Percentiles rank a stretch among this genome's conserved stretches.
Evolutionary conservation across 2,888 invertebrate genomes (phyloP).

Genomic region (Hypomecis atomaria): DNA sequence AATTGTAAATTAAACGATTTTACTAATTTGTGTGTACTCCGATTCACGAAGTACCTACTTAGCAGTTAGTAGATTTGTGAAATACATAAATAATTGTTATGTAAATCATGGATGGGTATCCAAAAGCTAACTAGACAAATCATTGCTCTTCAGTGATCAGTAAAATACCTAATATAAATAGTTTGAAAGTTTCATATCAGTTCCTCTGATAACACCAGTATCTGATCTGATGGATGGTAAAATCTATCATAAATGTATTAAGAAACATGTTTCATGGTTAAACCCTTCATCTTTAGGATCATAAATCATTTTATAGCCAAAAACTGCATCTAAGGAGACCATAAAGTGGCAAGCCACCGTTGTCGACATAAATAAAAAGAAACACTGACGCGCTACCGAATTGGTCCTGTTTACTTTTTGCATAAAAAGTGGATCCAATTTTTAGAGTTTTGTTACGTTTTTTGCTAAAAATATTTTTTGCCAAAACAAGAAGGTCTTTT

Average conservation of each 20-base stretch:
- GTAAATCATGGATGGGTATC: too few relatives aligned
- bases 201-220: too few relatives aligned
- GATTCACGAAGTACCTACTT: too few relatives aligned
- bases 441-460: conserved; percentile 42
- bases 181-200: too few relatives aligned
- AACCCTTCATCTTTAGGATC: conserved; percentile 47
- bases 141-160: too few relatives aligned
- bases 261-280: conserved; percentile 17
- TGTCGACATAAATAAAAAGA: conserved; percentile 67
- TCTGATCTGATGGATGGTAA: neutral
- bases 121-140: too few relatives aligned
- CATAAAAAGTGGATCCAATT: conserved; percentile 61
- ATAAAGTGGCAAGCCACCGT: conserved; percentile 65
- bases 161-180: too few relatives aligned
- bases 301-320: conserved; percentile 67
- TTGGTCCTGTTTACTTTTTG: conserved; percentile 63
- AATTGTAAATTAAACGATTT: too few relatives aligned
- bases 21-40: too few relatives aligned
- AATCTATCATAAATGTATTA: conserved; percentile 1
- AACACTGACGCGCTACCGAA: conserved; percentile 71
- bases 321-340: conserved; percentile 62
- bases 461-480: conserved; percentile 12
- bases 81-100: too few relatives aligned
- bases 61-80: too few relatives aligned
- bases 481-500: neutral